phyloP scores from a whole-genome alignment of 2,888 invertebrate genomes.

The Amblyjoppa proteus region DNA sequence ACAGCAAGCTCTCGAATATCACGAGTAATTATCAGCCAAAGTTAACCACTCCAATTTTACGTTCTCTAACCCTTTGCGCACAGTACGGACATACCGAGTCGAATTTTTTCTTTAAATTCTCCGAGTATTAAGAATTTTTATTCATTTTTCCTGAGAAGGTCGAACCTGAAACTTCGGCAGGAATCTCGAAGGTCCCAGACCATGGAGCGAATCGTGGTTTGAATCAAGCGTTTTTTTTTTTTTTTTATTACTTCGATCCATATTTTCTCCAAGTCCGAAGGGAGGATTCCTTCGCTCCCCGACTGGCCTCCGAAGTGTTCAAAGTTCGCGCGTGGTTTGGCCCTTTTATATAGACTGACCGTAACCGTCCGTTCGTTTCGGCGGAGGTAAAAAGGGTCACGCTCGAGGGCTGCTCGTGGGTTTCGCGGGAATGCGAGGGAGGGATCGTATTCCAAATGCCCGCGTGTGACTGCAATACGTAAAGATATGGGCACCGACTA shows the following conservation, averaged over 20 bases:
- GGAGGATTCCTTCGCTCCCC: constrained; percentile 1
- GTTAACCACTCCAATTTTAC: neutral
- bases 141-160: neutral
- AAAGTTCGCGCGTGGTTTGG: constrained; percentile 6
- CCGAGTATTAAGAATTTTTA: neutral
- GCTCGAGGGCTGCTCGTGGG: neutral
- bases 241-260: neutral
- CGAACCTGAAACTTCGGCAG: neutral
- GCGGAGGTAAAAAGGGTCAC: neutral
- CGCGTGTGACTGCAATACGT: constrained; percentile 33
- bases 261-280: neutral
- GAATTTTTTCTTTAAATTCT: too few species aligned
- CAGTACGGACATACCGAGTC: too few species aligned
- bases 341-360: constrained; percentile 7
- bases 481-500: constrained; percentile 20
- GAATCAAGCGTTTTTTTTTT: constrained; percentile 25
- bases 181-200: neutral
- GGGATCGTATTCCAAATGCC: constrained; percentile 45
- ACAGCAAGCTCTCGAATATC: neutral
- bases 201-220: neutral
- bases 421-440: constrained; percentile 15
- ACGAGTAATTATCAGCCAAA: neutral
- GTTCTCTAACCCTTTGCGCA: too few species aligned
- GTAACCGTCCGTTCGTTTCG: neutral
- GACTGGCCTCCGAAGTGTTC: constrained; percentile 6